Evolutionary conservation across 2,797 vertebrate genomes (phyloP).

Genomic region (Linurgus olivaceus): DNA sequence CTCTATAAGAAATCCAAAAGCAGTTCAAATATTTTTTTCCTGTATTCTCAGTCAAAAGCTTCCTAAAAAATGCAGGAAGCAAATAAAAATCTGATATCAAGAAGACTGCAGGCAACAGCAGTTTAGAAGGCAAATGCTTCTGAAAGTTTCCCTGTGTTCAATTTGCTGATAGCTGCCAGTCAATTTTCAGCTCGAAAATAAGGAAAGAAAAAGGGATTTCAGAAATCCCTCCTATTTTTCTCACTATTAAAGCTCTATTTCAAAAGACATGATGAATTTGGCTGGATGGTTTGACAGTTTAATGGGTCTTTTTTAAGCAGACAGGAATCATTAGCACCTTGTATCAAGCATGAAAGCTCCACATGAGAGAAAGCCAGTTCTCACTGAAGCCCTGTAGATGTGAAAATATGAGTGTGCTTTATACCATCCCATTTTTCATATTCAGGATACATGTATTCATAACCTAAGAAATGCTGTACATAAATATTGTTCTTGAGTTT

Average conservation of each 20-base stretch:
- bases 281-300: background rate
- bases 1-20: background rate
- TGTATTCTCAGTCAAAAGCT: background rate
- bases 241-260: background rate
- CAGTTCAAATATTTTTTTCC: background rate
- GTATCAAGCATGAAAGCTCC: background rate
- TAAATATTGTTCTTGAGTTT: conserved; percentile 25
- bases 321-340: background rate
- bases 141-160: background rate
- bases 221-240: background rate
- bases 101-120: background rate
- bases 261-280: background rate
- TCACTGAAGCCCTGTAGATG: background rate
- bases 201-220: background rate
- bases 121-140: background rate
- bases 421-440: background rate
- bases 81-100: conserved; percentile 3
- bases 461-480: background rate
- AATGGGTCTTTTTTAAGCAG: background rate
- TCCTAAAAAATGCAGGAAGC: background rate
- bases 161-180: conserved; percentile 2
- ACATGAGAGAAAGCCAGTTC: background rate
- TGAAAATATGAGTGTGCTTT: background rate
- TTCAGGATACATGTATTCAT: background rate
- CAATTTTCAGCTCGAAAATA: background rate